Evolutionary conservation across 2,113 vertebrate species (phyloP), one percentile per base, ranked within the genome.

Genomic region (Acanthochromis polyacanthus): DNA sequence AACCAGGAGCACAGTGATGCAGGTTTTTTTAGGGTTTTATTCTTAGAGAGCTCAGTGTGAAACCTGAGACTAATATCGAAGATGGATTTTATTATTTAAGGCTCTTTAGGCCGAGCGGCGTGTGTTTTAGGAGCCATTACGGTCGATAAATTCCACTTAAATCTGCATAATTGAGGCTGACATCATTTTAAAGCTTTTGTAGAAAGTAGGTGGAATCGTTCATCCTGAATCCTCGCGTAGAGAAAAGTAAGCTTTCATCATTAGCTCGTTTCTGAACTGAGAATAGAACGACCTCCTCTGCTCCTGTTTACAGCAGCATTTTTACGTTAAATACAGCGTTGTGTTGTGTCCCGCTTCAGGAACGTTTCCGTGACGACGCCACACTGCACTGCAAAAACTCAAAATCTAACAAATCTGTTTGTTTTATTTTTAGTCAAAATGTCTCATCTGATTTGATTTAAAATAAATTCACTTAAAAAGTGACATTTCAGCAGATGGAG

Each of bases 261-360:
- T 10, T 30, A 1, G 4, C 30, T 30, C 32, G 3, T 43, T 43
- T 15, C 40, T 14, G 12, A 79, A 81, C 56, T 52, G 61, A 53
- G 43, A 80, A 87, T 82, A 64, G 36, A 45, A 75, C 78, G 82
- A 85, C 80, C 73, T 86, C 73, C 73, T 10, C 61, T 48, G 43
- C 58, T 64, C 4, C 30, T 5, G 30, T 30, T 30, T n/a, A n/a
- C n/a, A n/a, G n/a, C n/a, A n/a, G n/a, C n/a, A n/a, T n/a, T n/a
- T 25, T 1, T 25, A 25, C 25, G 25, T 25, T 25, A 25, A 25
- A 25, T 1, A 25, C 25, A 25, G 25, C 3, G 25, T 25, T 25
- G 25, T 25, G 25, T 25, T n/a, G n/a, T n/a, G n/a, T n/a, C n/a
- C n/a, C n/a, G n/a, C n/a, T n/a, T n/a, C n/a, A n/a, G n/a, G n/a